Base-by-base conservation (phyloP, 2,888 invertebrate species). In the Xylocampa areola region DNA sequence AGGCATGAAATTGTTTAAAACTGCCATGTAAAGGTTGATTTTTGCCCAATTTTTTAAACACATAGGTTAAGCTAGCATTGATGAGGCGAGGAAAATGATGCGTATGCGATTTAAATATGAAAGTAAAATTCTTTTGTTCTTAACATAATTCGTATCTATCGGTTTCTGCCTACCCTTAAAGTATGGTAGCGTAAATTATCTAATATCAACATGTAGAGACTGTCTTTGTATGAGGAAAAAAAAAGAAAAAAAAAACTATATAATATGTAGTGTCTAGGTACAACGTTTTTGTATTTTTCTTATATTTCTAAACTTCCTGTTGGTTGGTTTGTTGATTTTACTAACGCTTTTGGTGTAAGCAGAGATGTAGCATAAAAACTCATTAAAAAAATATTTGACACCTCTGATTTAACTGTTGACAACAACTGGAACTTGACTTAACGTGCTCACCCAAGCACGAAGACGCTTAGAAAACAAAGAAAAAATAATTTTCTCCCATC, bases 231-330 rank as follows among this genome's bases (percentile, higher is more conserved):
- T 32, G 53, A 21, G 49, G 33, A 29, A 41, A 49, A 30, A 29
- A 41, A 49, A 41, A 47, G 43, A 51, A 19, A 21, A 45, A 40
- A 48, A 37, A 44, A 48, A 54, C 36, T 49, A 41, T 39, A 27
- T 54, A 50, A 51, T n/a, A 5, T 57, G 55, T 70, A 71, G 61
- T 41, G 49, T 21, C 17, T 71, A 71, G 71, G 49, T 68, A 51
- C 48, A 55, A 44, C 11, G 25, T 68, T n/a, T 72, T 73, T 73
- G 59, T 54, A 62, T 60, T 52, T 68, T 73, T 73, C 65, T 63
- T 73, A 73, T 57, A 66, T 49, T 62, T 63, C 44, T 16, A 21
- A 36, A 55, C 1, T 23, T 13, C 36, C 17, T 17, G 11, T 35
- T 13, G 30, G 53, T 49, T 51, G 52, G 30, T 68, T 58, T 36